Base-by-base conservation (phyloP, 2,797 vertebrate species). In the Carcharodon carcharias region DNA sequence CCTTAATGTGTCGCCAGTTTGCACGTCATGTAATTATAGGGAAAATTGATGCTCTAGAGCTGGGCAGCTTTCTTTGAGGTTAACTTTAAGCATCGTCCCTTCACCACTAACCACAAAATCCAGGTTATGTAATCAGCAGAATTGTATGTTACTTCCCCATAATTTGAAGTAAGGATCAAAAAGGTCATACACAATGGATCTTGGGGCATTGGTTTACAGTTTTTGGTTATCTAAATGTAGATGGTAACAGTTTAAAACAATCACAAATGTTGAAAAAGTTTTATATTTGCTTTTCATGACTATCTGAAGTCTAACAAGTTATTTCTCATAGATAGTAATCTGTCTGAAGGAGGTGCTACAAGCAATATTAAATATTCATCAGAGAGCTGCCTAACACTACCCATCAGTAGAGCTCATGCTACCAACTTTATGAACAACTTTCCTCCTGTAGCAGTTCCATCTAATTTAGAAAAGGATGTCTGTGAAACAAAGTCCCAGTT, bases 351-450 rank as follows among this genome's bases (percentile, higher is more conserved):
- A 85, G 97, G 97, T 80, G 97, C 97, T 0, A 97, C 97, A 96
- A 98, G 98, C 97, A 98, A 98, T 80, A 97, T 97, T 77, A 96
- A 98, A 0, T 98, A 97, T 96, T 97, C 98, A 2, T 97, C 97
- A 4, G 98, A 98, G 96, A 96, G 98, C 0, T 97, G 97, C 97
- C 97, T 96, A 96, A 97, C 97, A 85, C 96, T 97, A 31, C 97
- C 98, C 94, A 77, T 98, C 0, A 97, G 97, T 0, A 97, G 96
- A 4, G 96, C 97, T 88, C 98, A 98, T 96, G 97, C 97, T 54
- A 97, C 98, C 0, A 98, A 98, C 71, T 97, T 97, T 54, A 97
- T 98, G 96, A 97, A 97, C 96, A 97, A 97, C 0, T 97, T 97
- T 97, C 97, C 97, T 96, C 97, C 97, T 1, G 95, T 97, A 0